Percentiles rank a stretch among this genome's conserved stretches.
Conservation (phyloP, 2,888 invertebrate genomes). For the Ophonus ardosiacus region DNA sequence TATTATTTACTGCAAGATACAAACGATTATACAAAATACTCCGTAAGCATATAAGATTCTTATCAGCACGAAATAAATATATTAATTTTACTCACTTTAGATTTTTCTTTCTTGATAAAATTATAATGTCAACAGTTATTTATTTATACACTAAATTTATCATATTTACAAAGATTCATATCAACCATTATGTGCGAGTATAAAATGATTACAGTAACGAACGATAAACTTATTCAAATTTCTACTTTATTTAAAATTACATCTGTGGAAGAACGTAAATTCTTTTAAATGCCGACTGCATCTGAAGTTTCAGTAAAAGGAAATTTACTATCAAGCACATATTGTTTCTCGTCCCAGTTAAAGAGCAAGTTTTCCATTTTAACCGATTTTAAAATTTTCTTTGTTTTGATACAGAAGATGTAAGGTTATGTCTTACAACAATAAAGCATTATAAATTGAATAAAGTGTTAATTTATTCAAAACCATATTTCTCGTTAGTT, state of each 20-base stretch:
- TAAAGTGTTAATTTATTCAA: slow-evolving; percentile 27
- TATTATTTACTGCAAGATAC: no score
- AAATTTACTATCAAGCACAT: not conserved
- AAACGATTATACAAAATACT: no score
- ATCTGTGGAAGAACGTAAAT: not conserved
- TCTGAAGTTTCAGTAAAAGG: not conserved
- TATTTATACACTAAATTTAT: not conserved
- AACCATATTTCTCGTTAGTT: not conserved
- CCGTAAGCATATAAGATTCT: no score
- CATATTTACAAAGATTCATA: not conserved
- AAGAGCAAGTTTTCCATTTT: slow-evolving; percentile 41
- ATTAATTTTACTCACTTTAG: no score
- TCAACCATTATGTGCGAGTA: not conserved
- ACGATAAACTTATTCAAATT: not conserved
- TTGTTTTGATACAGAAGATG: slow-evolving; percentile 11
- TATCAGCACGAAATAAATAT: no score
- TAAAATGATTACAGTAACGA: not conserved
- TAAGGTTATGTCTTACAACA: not conserved
- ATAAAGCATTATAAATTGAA: slow-evolving; percentile 5
- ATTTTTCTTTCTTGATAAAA: no score
- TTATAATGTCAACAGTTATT: no score
- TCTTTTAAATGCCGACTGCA: not conserved
- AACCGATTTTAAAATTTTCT: slow-evolving; percentile 35
- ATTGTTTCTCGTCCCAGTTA: slow-evolving; percentile 34
- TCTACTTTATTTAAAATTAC: not conserved